These are phyloP conservation scores for Tetramorium alpestre DNA, from an alignment of 1,140 invertebrate genomes.

Conservation along the genomic window DNA sequence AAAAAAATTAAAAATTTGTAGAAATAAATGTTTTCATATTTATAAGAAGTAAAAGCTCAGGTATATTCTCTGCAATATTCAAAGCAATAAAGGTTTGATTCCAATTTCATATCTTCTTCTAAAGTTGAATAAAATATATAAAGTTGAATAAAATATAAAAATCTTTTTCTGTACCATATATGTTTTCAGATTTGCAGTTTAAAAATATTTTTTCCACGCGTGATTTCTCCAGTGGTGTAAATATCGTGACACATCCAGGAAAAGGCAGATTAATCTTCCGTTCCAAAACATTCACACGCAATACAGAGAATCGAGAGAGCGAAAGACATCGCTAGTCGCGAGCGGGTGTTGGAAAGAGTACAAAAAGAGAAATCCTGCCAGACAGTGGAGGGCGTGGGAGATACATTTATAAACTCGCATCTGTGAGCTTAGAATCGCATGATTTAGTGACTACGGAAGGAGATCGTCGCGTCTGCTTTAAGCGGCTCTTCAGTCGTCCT, in stretches of 20 bases:
- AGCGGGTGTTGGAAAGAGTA: conserved; percentile 44
- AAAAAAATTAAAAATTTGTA: neutral
- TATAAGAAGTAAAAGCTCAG: neutral
- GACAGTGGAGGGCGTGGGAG: conserved; percentile 82
- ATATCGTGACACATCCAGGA: conserved; percentile 32
- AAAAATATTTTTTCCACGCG: neutral
- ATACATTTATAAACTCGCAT: conserved; percentile 82
- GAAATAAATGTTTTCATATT: neutral
- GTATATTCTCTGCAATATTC: neutral
- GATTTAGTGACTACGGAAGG: conserved; percentile 74
- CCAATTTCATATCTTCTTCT: neutral
- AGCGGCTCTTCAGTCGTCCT: conserved; percentile 46
- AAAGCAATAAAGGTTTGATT: neutral
- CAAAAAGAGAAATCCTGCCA: conserved; percentile 75
- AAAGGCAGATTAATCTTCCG: conserved; percentile 73
- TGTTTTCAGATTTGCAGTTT: neutral
- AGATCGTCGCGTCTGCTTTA: conserved; percentile 64
- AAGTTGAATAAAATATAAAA: neutral
- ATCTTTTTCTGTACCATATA: neutral
- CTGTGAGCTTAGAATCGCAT: conserved; percentile 73
- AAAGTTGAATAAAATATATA: neutral
- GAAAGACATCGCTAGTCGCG: conserved; percentile 19
- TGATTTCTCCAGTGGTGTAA: neutral
- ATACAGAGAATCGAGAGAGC: conserved; percentile 50
- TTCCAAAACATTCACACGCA: conserved; percentile 69